phyloP scores from a whole-genome alignment of 2,797 vertebrate genomes.

The Forpus xanthops region DNA sequence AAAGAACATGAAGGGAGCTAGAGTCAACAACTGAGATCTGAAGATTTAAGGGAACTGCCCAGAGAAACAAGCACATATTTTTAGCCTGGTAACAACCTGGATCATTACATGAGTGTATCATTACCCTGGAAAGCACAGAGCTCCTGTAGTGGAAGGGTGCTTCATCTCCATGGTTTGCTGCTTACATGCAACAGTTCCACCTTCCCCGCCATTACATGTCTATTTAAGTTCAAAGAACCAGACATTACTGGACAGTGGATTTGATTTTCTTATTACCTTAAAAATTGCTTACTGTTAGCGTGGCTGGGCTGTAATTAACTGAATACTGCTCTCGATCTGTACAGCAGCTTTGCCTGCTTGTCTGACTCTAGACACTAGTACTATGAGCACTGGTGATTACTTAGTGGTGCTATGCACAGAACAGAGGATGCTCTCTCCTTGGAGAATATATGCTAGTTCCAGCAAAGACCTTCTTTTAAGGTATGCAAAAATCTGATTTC shows the following conservation, averaged over 20 bases:
- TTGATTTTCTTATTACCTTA: neutral
- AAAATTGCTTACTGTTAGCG: neutral
- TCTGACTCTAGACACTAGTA: neutral
- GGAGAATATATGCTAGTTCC: neutral
- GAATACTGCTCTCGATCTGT: neutral
- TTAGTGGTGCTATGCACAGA: neutral
- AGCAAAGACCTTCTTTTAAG: neutral
- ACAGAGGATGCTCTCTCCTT: neutral
- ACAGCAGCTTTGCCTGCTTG: neutral
- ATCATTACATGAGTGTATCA: neutral
- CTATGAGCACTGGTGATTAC: neutral
- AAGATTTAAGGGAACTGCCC: neutral
- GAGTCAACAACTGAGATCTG: neutral
- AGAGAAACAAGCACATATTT: slow-evolving; percentile 4
- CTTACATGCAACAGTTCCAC: neutral
- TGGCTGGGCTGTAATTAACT: neutral
- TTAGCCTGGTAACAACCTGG: neutral
- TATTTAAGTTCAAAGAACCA: neutral
- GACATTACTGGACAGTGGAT: neutral
- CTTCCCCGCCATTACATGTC: neutral
- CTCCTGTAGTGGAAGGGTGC: neutral
- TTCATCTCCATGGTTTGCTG: neutral
- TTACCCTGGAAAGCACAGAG: neutral
- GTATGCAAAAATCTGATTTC: neutral
- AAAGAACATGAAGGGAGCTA: neutral